Evolutionary conservation across 2,888 invertebrate species (phyloP).

Genomic region (Bruchidius siliquastri): DNA sequence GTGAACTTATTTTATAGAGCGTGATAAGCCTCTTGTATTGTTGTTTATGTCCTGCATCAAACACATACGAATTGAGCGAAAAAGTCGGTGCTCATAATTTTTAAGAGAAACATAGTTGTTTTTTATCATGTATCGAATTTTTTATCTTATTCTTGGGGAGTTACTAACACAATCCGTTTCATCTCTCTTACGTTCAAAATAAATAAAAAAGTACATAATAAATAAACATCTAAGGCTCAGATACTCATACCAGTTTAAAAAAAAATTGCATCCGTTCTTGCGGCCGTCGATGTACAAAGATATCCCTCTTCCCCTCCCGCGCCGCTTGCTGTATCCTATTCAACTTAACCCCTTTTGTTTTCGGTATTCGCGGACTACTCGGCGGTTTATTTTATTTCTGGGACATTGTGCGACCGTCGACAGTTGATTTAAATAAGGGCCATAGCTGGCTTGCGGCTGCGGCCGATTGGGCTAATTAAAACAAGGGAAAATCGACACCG

Average conservation of each 20-base stretch:
- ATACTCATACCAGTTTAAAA: background rate
- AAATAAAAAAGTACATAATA: no score
- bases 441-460: background rate
- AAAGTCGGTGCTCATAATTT: no score
- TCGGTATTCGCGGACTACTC: background rate
- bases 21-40: no score
- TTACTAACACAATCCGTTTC: no score
- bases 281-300: background rate
- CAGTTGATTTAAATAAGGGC: background rate
- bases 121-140: no score
- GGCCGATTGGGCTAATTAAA: background rate
- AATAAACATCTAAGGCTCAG: no score
- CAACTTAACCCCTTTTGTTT: background rate
- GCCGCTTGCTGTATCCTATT: background rate
- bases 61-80: no score
- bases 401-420: background rate
- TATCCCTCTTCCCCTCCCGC: background rate
- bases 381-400: background rate
- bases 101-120: no score
- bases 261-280: background rate
- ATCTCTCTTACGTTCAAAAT: no score
- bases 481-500: constrained; percentile 1
- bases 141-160: no score
- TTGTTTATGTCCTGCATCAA: no score
- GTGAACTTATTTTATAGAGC: no score